Conservation (phyloP, 2,113 vertebrate genomes). For the Fulica atra region DNA sequence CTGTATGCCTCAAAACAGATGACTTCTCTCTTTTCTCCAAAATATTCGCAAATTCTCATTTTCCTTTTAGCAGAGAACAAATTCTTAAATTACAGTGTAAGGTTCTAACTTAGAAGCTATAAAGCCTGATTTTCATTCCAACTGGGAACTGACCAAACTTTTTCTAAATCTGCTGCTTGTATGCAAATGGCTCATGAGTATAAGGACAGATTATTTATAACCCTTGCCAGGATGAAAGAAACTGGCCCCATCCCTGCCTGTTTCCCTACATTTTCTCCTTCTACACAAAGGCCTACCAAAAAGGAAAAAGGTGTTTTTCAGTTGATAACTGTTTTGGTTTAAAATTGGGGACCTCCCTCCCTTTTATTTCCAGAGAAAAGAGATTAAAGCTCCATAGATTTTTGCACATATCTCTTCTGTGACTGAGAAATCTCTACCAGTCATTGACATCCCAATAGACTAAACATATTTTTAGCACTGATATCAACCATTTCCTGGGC, state of each 20-base stretch:
- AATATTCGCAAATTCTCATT: not conserved
- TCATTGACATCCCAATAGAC: not conserved
- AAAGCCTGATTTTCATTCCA: not conserved
- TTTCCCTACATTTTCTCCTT: not conserved
- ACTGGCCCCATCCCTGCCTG: not conserved
- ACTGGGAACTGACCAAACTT: not conserved
- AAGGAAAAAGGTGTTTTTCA: not conserved
- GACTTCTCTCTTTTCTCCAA: not conserved
- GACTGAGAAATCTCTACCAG: not conserved
- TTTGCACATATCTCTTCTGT: not conserved
- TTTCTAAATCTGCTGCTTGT: not conserved
- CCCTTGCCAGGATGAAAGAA: not conserved
- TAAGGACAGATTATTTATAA: not conserved
- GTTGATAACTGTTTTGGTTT: not conserved
- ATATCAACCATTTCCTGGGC: not conserved
- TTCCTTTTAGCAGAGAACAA: not conserved
- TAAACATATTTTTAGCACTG: not conserved
- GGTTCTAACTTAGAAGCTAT: not conserved
- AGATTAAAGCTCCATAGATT: not conserved
- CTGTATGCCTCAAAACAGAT: fast-evolving
- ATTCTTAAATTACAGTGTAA: not conserved
- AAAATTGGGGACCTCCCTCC: not conserved
- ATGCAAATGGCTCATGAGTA: not conserved
- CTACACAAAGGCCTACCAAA: not conserved
- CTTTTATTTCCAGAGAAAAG: not conserved